These are phyloP conservation scores for Erythrolamprus reginae DNA, from an alignment of 2,113 vertebrate species.

Conservation along the genomic window DNA sequence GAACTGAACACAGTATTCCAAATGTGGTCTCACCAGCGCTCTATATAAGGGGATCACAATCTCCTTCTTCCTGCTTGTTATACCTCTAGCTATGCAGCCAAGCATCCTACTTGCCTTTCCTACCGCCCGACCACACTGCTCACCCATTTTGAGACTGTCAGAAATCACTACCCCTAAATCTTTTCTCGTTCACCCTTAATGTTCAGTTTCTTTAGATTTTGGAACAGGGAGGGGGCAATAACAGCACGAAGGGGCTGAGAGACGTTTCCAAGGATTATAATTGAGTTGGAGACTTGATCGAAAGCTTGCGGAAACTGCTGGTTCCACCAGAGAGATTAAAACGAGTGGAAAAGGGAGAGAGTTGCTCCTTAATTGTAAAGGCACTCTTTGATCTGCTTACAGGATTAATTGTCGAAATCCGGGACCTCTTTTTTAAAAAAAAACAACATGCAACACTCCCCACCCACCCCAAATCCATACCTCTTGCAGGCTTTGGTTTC, in stretches of 20 bases:
- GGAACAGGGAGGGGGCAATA: neutral
- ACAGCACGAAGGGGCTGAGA: neutral
- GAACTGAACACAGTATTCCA: no score
- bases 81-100: no score
- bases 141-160: no score
- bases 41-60: no score
- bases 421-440: neutral
- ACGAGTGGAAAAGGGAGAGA: neutral
- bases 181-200: neutral
- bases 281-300: slow-evolving; percentile 12
- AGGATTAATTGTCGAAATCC: slow-evolving; percentile 23
- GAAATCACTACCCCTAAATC: no score
- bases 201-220: neutral
- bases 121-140: no score
- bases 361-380: neutral
- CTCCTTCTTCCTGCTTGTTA: no score
- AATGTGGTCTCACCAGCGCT: no score
- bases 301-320: slow-evolving; percentile 10
- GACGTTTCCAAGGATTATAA: slow-evolving; percentile 7
- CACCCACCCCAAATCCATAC: neutral
- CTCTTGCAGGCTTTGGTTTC: slow-evolving; percentile 40
- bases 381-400: neutral
- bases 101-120: no score
- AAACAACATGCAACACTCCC: neutral
- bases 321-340: rapidly evolving